A percentile compares a stretch with the other conserved stretches of the same genome.
phyloP scores from a whole-genome alignment of 2,797 vertebrate species.

The Danionella dracula region DNA sequence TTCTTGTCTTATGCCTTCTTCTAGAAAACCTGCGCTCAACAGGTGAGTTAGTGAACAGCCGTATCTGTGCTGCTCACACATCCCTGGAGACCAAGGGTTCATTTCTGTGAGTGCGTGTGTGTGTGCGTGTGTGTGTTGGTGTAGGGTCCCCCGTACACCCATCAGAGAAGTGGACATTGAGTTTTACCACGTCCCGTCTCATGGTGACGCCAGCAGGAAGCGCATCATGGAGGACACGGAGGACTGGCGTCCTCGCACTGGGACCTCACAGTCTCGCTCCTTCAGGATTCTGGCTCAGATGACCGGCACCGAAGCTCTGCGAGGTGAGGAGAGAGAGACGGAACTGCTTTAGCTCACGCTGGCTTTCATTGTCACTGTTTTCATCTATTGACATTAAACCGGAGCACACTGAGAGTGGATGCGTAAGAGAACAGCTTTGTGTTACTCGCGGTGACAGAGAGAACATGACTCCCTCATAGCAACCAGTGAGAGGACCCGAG shows the following conservation, averaged over 20 bases:
- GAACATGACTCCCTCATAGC: too few relatives aligned
- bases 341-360: background rate
- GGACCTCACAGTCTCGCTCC: slow-evolving; percentile 95
- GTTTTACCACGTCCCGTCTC: slow-evolving; percentile 87
- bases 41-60: too few relatives aligned
- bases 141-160: slow-evolving; percentile 82
- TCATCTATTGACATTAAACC: too few relatives aligned
- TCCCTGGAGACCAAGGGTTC: too few relatives aligned
- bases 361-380: too few relatives aligned
- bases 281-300: slow-evolving; percentile 96
- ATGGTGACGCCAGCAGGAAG: slow-evolving; percentile 91
- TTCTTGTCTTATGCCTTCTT: background rate
- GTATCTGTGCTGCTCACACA: too few relatives aligned
- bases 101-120: too few relatives aligned
- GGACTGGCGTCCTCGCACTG: slow-evolving; percentile 89
- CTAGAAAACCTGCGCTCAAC: slow-evolving; percentile 6
- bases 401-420: too few relatives aligned
- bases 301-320: slow-evolving; percentile 82
- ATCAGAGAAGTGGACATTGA: slow-evolving; percentile 87
- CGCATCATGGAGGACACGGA: slow-evolving; percentile 92
- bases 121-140: background rate
- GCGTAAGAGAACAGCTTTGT: too few relatives aligned
- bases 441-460: too few relatives aligned
- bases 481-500: too few relatives aligned
- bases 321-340: background rate